A percentile compares a stretch with the other conserved stretches of the same genome.
phyloP scores from a whole-genome alignment of 92 coral and sea anemone species.

The Epizoanthus scotinus region DNA sequence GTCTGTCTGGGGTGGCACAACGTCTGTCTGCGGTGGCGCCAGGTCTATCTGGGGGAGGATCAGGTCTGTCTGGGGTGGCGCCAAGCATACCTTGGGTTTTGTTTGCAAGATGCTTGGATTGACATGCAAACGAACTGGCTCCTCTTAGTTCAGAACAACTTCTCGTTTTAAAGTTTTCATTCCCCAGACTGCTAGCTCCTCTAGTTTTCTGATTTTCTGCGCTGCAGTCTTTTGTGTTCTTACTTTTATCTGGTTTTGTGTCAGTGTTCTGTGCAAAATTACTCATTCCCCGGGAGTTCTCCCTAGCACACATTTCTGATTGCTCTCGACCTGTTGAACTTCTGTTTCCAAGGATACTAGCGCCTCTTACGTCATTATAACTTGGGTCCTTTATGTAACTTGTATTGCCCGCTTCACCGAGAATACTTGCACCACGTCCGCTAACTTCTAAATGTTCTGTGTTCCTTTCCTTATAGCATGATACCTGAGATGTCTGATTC shows the following conservation, averaged over 20 bases:
- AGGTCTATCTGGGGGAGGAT: conserved; percentile 19
- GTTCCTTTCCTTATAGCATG: too few species aligned
- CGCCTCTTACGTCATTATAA: conserved; percentile 28
- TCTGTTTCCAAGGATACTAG: conserved; percentile 25
- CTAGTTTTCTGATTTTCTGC: background rate
- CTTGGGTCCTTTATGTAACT: background rate
- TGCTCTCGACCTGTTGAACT: too few species aligned
- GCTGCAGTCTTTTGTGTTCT: background rate
- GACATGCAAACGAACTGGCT: conserved; percentile 65
- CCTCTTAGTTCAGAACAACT: conserved; percentile 42
- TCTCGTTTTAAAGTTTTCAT: background rate
- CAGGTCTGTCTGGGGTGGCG: conserved; percentile 26
- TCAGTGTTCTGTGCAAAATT: background rate
- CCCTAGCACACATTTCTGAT: background rate
- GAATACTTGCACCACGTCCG: conserved; percentile 44
- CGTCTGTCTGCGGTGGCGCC: too few species aligned
- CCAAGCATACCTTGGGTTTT: conserved; percentile 7
- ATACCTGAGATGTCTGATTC: too few species aligned
- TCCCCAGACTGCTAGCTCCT: conserved; percentile 26
- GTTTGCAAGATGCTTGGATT: background rate
- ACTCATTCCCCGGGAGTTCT: background rate
- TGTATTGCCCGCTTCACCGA: background rate
- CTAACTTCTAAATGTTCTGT: background rate
- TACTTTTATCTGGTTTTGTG: background rate
- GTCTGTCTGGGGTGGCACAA: too few species aligned